Base-by-base conservation (phyloP, 2,797 vertebrate genomes). In the Typhlichthys eigenmanni region DNA sequence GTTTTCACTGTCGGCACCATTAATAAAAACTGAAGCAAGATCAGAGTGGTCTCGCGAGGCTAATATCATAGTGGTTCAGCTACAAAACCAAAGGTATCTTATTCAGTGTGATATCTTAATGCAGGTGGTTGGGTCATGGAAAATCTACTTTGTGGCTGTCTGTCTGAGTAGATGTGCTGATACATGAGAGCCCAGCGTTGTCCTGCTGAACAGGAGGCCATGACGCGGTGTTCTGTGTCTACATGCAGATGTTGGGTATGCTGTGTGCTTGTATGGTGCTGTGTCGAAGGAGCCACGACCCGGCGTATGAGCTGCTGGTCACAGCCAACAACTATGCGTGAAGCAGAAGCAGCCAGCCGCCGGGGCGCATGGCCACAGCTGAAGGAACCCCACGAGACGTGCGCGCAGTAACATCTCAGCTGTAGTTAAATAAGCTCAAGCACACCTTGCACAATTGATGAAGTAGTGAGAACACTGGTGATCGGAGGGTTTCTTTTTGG, bases 261-360 rank as follows among this genome's bases (percentile, higher is more conserved):
- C 87, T 99, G 69, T 98, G 97, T 72, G 97, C 97, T 55, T 98
- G 95, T 60, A 90, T 98, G 64, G 97, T 98, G 64, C 80, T 99
- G 76, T 99, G 96, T 89, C 94, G 97, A 88, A 94, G 95, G 89
- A 96, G 93, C 83, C 93, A 96, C 54, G 97, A 99, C 71, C 97
- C 96, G 34, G 95, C 95, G 0, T 99, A 98, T 0, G 96, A 99
- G 80, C 94, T 98, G 52, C 96, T 99, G 85, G 95, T 99, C 86
- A 95, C 94, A 6, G 95, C 96, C 0, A 96, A 96, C 79, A 97
- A 94, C 83, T 98, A 98, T 1, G 96, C 97, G 47, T 99, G 94
- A 94, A 80, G 56, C 86, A 75, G 62, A 76, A 5, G 43, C 68
- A 34, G 47, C 43, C 62, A 34, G 19, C 55, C 74, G 74, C 67